Conservation (phyloP, 1,140 invertebrate genomes). For the Rhagoletis zephyria region DNA sequence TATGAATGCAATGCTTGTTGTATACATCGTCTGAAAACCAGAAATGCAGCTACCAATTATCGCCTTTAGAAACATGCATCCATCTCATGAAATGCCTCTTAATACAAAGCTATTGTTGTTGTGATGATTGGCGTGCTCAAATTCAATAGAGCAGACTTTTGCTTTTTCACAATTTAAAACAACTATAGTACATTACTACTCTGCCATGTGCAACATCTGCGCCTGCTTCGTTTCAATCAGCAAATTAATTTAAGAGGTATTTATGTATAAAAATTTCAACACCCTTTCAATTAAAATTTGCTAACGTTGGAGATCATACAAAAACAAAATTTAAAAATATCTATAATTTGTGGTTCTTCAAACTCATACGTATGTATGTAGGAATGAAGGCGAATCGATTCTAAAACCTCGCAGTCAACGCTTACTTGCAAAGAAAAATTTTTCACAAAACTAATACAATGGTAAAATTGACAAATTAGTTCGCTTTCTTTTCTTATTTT, state of each 20-base stretch:
- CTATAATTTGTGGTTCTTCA: no score
- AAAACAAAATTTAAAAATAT: not conserved
- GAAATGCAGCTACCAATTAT: slow-evolving; percentile 36
- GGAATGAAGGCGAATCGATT: not conserved
- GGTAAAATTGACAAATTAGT: not conserved
- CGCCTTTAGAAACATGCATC: slow-evolving; percentile 9
- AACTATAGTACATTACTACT: no score
- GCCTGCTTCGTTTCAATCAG: no score
- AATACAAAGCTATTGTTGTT: not conserved
- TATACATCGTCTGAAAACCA: slow-evolving; percentile 10
- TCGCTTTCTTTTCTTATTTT: not conserved
- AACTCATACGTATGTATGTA: not conserved
- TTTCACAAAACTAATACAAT: not conserved
- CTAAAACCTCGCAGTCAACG: not conserved
- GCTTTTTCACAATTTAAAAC: no score
- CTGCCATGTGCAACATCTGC: no score
- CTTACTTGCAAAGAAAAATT: not conserved
- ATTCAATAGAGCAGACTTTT: not conserved
- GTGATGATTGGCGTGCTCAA: not conserved
- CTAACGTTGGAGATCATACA: not conserved
- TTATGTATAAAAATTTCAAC: not conserved
- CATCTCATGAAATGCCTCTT: not conserved
- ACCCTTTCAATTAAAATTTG: slow-evolving; percentile 1
- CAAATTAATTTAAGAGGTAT: slow-evolving; percentile 1
- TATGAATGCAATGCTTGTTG: not conserved